Conservation (phyloP, 2,888 invertebrate genomes). For the Vandiemenella viatica region DNA sequence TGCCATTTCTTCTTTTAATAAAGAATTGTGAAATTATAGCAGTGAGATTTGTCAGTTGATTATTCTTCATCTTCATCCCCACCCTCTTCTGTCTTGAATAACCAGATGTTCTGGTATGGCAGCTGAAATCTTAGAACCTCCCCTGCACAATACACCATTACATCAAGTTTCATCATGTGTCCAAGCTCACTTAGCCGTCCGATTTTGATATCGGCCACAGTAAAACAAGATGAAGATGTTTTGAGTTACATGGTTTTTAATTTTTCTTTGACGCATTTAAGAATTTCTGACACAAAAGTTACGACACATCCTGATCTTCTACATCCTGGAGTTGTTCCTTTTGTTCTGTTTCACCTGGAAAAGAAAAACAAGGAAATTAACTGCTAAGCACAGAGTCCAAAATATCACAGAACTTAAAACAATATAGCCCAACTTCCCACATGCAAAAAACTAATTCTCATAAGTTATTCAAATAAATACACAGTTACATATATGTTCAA, state of each 20-base stretch:
- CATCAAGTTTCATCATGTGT: conserved; percentile 7
- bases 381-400: no score
- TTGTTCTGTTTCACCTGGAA: conserved; percentile 70
- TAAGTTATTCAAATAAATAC: no score
- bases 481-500: no score
- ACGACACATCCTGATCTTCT: conserved; percentile 92
- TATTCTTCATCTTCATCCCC: not conserved
- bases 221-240: conserved; percentile 14
- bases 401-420: no score
- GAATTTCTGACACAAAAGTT: conserved; percentile 30
- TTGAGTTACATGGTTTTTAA: conserved; percentile 11
- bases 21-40: conserved; percentile 2
- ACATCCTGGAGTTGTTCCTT: conserved; percentile 85
- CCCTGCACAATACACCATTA: conserved; percentile 6
- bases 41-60: conserved; percentile 2
- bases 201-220: conserved; percentile 11
- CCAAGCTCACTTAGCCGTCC: conserved; percentile 11
- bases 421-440: no score
- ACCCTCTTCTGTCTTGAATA: conserved; percentile 5
- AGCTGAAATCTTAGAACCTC: conserved; percentile 2
- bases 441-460: no score
- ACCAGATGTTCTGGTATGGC: conserved; percentile 4
- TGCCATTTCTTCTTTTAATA: not conserved
- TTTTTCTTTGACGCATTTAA: conserved; percentile 10
- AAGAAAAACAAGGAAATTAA: conserved; percentile 8